Evolutionary conservation across 1,140 invertebrate species (phyloP), one percentile per base, ranked within the genome.

Genomic region (Chironomus striatipennis): DNA sequence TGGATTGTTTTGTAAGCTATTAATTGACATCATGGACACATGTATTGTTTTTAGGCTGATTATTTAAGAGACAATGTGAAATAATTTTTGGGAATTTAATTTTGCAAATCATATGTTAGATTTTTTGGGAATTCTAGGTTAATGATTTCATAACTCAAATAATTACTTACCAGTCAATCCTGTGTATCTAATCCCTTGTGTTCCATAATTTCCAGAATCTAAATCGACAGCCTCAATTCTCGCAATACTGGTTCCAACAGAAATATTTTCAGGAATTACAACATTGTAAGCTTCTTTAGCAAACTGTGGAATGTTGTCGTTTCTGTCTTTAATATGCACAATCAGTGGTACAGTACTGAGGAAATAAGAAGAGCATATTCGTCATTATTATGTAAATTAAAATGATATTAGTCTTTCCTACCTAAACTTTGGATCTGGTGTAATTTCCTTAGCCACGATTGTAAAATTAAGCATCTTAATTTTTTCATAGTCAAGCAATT

Each of bases 261-360:
- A 85, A 79, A 93, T 92, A 83, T 98, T 96, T 83, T 98, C 96
- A 12, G 87, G 86, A 24, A 94, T 85, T 1, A 87, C 89, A 1
- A 91, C 89, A 78, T 93, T 91, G 80, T 97, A 97, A 42, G 89
- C 80, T 17, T 87, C 83, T 78, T 92, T 87, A 0, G 87, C 89
- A 79, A 98, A 98, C 81, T 93, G 90, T 0, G 96, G 96, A 80
- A 93, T 92, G 83, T 98, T 97, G 80, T 98, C 96, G 80, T 98
- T 98, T 80, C 93, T 89, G 84, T 98, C 96, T 76, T 90, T 86
- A 78, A 98, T 90, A 76, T 90, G 88, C 70, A 98, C 89, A 10
- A 89, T 92, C 2, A 98, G 90, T 57, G 92, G 90, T 0, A 94
- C 94, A n/a, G 87, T 83, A 79, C 90, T 94, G 20, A 20, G 1